Evolutionary conservation across 2,888 invertebrate species (phyloP).

Genomic region (Drosophila histrio): DNA sequence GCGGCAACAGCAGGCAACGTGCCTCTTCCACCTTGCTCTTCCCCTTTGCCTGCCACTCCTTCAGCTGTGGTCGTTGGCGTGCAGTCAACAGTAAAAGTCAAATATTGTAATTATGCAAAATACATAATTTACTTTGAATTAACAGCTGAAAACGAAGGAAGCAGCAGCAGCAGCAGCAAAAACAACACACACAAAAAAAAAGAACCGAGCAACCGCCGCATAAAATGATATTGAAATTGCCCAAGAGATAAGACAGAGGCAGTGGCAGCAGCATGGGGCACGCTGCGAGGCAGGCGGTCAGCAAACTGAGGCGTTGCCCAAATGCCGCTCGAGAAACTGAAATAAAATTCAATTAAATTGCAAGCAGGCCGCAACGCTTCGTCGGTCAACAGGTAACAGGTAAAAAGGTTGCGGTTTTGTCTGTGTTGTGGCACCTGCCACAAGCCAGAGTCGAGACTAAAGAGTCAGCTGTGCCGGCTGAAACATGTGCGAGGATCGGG

Average conservation of each 20-base stretch:
- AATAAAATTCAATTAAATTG: slow-evolving; percentile 77
- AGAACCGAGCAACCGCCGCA: slow-evolving; percentile 29
- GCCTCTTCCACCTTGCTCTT: not conserved
- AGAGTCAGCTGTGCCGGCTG: slow-evolving; percentile 64
- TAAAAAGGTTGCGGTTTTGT: slow-evolving; percentile 45
- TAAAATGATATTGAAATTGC: slow-evolving; percentile 56
- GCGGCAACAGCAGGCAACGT: slow-evolving; percentile 24
- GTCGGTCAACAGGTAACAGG: slow-evolving; percentile 57
- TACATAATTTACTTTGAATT: slow-evolving; percentile 79
- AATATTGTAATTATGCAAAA: slow-evolving; percentile 78
- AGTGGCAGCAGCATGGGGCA: slow-evolving; percentile 8
- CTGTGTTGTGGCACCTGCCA: slow-evolving; percentile 69
- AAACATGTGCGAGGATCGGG: slow-evolving; percentile 57
- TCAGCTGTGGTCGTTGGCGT: slow-evolving; percentile 37
- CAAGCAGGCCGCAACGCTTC: slow-evolving; percentile 62
- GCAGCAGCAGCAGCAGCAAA: slow-evolving; percentile 8
- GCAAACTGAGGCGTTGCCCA: slow-evolving; percentile 66
- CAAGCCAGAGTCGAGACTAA: slow-evolving; percentile 26
- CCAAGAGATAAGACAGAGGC: slow-evolving; percentile 48
- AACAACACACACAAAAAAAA: slow-evolving; percentile 11
- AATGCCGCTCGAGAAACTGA: slow-evolving; percentile 66
- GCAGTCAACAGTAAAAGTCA: slow-evolving; percentile 78
- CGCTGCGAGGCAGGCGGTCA: slow-evolving; percentile 10
- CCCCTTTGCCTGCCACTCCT: not conserved
- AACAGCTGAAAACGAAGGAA: slow-evolving; percentile 70